A percentile compares a stretch with the other conserved stretches of the same genome.
Evolutionary conservation across 2,113 vertebrate species (phyloP).

Genomic region (Chloropsis cyanopogon): DNA sequence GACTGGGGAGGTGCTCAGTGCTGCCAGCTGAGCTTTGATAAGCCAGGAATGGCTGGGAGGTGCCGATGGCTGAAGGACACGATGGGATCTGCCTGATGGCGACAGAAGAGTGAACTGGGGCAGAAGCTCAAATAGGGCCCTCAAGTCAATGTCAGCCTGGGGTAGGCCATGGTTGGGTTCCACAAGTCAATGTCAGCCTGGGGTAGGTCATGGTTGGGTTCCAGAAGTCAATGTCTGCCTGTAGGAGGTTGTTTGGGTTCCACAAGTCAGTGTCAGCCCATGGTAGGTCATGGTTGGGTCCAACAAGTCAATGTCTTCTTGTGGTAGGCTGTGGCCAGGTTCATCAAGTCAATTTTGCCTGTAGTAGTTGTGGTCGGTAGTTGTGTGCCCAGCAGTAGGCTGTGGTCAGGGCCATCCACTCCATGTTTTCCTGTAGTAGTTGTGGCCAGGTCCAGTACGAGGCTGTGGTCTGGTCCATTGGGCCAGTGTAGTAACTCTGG

Average conservation of each 20-base stretch:
- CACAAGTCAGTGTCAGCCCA: rapidly evolving
- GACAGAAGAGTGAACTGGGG: not conserved
- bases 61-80: not conserved
- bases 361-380: not conserved
- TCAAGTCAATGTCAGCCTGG: not conserved
- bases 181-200: rapidly evolving
- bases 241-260: not conserved
- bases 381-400: too few relatives aligned
- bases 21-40: not conserved
- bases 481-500: not conserved
- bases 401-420: too few relatives aligned
- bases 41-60: not conserved
- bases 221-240: rapidly evolving
- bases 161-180: rapidly evolving
- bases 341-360: not conserved
- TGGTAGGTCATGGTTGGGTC: too few relatives aligned
- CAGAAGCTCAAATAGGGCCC: not conserved
- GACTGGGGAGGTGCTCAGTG: not conserved
- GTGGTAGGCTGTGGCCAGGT: not conserved
- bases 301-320: not conserved
- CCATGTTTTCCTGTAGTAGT: not conserved
- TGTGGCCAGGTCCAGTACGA: not conserved
- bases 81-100: not conserved
- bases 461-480: not conserved
- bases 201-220: rapidly evolving